These are phyloP conservation scores for Hipparchia sbordonii DNA, from an alignment of 2,888 invertebrate genomes.

Conservation along the genomic window DNA sequence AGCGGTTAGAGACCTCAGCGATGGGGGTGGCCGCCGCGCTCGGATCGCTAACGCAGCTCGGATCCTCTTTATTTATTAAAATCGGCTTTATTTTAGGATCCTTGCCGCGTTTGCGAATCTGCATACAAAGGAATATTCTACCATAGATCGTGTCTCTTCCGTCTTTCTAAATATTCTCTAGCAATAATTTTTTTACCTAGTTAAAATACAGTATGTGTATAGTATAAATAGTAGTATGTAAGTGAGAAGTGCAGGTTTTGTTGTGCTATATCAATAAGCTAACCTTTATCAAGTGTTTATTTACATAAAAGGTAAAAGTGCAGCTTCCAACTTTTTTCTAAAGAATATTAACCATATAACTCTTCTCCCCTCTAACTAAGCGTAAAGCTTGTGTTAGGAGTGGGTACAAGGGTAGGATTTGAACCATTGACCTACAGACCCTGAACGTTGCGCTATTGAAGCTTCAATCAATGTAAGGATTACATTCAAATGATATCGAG, in stretches of 20 bases:
- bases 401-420: too few relatives aligned
- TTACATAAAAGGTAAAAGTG: neutral
- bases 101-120: constrained; percentile 87
- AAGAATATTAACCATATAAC: neutral
- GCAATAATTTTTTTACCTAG: neutral
- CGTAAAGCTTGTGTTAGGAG: neutral
- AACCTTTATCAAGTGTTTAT: neutral
- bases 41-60: constrained; percentile 81
- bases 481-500: too few relatives aligned
- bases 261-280: constrained; percentile 1
- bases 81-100: constrained; percentile 89
- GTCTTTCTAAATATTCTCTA: neutral
- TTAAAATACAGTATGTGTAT: too few relatives aligned
- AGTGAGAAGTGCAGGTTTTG: neutral
- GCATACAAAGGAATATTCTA: constrained; percentile 52
- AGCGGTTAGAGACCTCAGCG: constrained; percentile 84
- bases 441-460: too few relatives aligned
- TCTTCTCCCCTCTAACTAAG: neutral
- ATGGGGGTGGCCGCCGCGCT: constrained; percentile 69
- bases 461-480: too few relatives aligned
- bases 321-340: too few relatives aligned
- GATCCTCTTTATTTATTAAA: constrained; percentile 88
- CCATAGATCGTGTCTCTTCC: constrained; percentile 7
- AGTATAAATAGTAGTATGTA: neutral
- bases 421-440: too few relatives aligned